Conservation (phyloP, 2,888 invertebrate species). For the Syrista parreyssii region DNA sequence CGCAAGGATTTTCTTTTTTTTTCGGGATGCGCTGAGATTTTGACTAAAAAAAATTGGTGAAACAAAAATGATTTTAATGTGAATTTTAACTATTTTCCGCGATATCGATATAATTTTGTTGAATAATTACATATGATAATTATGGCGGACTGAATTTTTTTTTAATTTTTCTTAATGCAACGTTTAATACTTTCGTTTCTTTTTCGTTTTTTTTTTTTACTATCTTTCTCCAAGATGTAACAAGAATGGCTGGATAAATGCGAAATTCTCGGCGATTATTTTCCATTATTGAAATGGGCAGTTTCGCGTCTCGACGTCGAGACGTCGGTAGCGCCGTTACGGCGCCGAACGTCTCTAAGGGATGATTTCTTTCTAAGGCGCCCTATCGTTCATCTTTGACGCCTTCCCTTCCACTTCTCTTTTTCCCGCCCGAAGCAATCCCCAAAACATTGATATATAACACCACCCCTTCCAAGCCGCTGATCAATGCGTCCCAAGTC, state of each 20-base stretch:
- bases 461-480: conserved; percentile 25
- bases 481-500: conserved; percentile 22
- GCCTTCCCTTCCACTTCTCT: conserved; percentile 44
- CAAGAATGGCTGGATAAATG: not conserved
- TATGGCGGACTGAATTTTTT: not conserved
- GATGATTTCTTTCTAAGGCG: not conserved
- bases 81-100: not conserved
- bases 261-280: conserved; percentile 28
- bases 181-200: not conserved
- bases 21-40: not conserved
- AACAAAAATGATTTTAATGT: not conserved
- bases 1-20: not conserved
- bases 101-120: not conserved
- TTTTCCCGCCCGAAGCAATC: not conserved
- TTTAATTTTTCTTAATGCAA: not conserved
- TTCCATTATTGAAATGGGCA: conserved; percentile 39
- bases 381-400: conserved; percentile 48
- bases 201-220: no score
- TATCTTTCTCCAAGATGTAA: not conserved
- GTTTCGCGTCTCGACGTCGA: conserved; percentile 30
- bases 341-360: conserved; percentile 41
- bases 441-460: conserved; percentile 21
- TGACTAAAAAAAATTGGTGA: not conserved
- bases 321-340: conserved; percentile 40
- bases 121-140: not conserved